Evolutionary conservation across 1,140 invertebrate genomes (phyloP).

Genomic region (Chrysomallon squamiferum): DNA sequence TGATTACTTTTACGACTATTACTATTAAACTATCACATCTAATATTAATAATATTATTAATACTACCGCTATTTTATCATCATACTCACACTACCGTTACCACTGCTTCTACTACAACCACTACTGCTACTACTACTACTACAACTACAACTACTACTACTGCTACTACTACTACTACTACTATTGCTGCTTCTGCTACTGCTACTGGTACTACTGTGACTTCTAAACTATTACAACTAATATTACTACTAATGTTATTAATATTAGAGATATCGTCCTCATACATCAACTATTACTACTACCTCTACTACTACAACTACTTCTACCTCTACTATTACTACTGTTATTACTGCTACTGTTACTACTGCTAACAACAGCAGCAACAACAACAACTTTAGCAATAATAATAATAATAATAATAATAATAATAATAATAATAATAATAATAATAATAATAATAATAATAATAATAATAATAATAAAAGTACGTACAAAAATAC

Average conservation of each 20-base stretch:
- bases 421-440: no score
- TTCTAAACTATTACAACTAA: background rate
- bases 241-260: background rate
- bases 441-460: no score
- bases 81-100: slow-evolving; percentile 6
- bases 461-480: no score
- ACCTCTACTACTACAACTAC: background rate
- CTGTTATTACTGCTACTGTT: background rate
- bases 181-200: background rate
- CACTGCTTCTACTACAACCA: slow-evolving; percentile 5
- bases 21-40: slow-evolving; percentile 4
- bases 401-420: no score
- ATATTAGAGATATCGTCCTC: background rate
- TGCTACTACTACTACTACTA: slow-evolving; percentile 3
- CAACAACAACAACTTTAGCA: no score
- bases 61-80: background rate
- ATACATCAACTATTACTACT: no score
- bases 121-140: slow-evolving; percentile 8
- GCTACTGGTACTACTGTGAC: background rate
- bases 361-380: no score
- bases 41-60: slow-evolving; percentile 4
- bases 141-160: slow-evolving; percentile 10
- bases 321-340: background rate
- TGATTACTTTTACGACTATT: slow-evolving; percentile 11
- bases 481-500: no score